phyloP scores from a whole-genome alignment of 2,113 vertebrate genomes.

The Myrmophylax atrothorax region DNA sequence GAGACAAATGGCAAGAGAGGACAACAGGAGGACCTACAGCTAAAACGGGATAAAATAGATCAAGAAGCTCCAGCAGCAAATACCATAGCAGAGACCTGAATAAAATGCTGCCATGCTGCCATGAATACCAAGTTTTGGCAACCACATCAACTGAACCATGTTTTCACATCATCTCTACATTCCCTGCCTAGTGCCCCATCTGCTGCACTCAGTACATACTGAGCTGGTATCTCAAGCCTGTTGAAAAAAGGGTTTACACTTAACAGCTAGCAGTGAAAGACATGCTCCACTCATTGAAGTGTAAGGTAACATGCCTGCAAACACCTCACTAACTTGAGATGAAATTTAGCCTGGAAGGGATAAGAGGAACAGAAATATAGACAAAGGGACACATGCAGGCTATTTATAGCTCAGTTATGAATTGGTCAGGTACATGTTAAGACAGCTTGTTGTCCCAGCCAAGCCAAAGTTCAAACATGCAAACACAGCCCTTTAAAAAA shows the following conservation, averaged over 20 bases:
- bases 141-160: background rate
- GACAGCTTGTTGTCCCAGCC: background rate
- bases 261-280: background rate
- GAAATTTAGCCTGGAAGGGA: background rate
- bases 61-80: background rate
- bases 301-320: background rate
- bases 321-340: background rate
- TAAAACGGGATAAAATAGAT: background rate
- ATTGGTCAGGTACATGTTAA: background rate
- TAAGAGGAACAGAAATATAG: background rate
- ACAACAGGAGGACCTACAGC: background rate
- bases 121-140: background rate
- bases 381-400: accelerated
- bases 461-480: background rate
- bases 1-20: background rate
- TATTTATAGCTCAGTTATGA: background rate
- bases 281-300: background rate
- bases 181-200: background rate
- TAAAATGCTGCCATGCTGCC: background rate
- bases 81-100: background rate
- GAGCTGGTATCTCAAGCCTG: background rate
- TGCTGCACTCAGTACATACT: accelerated
- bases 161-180: background rate
- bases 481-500: background rate
- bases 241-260: background rate